Percentiles rank a stretch among this genome's conserved stretches.
Conservation (phyloP, 2,888 invertebrate genomes). For the Salpingus planirostris region DNA sequence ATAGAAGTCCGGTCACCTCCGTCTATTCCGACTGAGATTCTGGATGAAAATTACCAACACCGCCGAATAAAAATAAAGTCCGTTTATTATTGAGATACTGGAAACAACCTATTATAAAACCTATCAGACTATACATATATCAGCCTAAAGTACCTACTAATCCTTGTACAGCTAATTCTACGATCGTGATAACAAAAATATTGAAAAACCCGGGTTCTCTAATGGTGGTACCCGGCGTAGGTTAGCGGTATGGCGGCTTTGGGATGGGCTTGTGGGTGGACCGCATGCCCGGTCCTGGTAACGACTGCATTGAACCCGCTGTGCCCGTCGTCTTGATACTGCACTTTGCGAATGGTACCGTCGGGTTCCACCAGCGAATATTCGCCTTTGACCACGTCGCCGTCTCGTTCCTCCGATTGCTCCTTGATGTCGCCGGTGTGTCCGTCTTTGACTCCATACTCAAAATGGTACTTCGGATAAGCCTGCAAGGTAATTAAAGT, state of each 20-base stretch:
- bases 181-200: no score
- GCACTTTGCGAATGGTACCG: conserved; percentile 54
- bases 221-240: conserved; percentile 13
- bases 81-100: no score
- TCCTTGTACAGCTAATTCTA: no score
- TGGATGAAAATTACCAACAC: no score
- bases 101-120: no score
- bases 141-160: no score
- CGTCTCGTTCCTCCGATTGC: conserved; percentile 59
- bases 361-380: conserved; percentile 58
- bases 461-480: conserved; percentile 62
- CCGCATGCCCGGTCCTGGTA: conserved; percentile 48
- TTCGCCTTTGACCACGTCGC: conserved; percentile 65
- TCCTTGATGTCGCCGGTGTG: conserved; percentile 66
- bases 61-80: no score
- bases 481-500: conserved; percentile 47
- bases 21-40: no score
- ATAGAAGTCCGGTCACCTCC: no score
- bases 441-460: conserved; percentile 61
- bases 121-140: no score
- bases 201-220: no score
- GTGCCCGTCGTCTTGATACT: conserved; percentile 53
- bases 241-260: conserved; percentile 18
- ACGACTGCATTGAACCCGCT: conserved; percentile 53
- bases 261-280: conserved; percentile 35